These are phyloP conservation scores for Ammodytes dubius DNA, from an alignment of 2,113 vertebrate species.

Conservation along the genomic window DNA sequence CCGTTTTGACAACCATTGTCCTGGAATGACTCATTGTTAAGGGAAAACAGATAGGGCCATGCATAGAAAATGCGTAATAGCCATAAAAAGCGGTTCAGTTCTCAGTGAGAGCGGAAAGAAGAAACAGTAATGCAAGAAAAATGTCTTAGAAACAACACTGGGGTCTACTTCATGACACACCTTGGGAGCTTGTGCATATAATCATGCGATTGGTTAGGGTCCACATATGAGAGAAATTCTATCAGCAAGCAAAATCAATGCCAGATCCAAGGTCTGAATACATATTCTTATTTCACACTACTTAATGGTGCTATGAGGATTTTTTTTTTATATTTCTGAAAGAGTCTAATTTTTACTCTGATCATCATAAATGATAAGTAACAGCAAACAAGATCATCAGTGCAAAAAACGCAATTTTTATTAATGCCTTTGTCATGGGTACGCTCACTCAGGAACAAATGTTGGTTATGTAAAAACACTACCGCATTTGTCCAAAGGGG, in stretches of 20 bases:
- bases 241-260: slow-evolving; percentile 30
- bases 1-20: slow-evolving; percentile 19
- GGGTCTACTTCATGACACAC: background rate
- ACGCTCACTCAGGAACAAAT: too few species aligned
- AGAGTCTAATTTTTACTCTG: too few species aligned
- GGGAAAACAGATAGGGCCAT: background rate
- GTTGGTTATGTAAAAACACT: too few species aligned
- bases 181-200: slow-evolving; percentile 10
- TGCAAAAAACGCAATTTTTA: too few species aligned
- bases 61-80: background rate
- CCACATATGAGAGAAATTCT: background rate
- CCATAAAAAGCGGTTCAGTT: background rate
- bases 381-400: too few species aligned
- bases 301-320: background rate
- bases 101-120: background rate
- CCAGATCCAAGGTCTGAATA: background rate
- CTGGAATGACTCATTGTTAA: slow-evolving; percentile 5
- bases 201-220: slow-evolving; percentile 14
- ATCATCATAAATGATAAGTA: too few species aligned
- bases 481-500: too few species aligned
- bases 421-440: too few species aligned
- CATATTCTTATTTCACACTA: slow-evolving; percentile 37
- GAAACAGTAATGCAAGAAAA: background rate
- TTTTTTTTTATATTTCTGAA: too few species aligned
- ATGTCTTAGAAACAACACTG: background rate